Conservation (phyloP, 2,888 invertebrate genomes). For the Drosophila glabriapex region DNA sequence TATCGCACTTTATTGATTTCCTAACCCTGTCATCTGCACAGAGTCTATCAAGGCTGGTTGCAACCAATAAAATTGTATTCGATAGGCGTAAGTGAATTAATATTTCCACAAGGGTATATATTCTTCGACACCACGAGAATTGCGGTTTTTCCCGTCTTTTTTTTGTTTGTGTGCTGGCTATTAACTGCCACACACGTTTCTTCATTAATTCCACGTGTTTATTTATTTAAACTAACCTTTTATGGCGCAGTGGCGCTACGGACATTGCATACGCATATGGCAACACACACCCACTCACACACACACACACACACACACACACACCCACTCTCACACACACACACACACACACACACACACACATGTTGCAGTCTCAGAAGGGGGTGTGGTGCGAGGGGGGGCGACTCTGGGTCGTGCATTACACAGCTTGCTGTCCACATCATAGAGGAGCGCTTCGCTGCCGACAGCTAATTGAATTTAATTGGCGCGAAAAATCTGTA, state of each 20-base stretch:
- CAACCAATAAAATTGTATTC: not conserved
- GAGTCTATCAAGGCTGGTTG: not conserved
- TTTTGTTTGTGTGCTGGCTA: constrained; percentile 34
- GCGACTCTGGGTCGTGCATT: constrained; percentile 2
- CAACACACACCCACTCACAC: constrained; percentile 25
- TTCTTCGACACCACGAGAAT: constrained; percentile 4
- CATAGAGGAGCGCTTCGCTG: constrained; percentile 41
- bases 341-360: constrained; percentile 12
- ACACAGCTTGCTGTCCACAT: constrained; percentile 49
- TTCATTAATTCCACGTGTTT: constrained; percentile 77
- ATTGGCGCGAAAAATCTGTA: constrained; percentile 74
- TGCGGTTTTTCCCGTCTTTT: not conserved
- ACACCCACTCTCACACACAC: constrained; percentile 30
- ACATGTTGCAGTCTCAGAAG: constrained; percentile 9
- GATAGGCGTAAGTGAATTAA: not conserved
- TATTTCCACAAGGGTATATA: not conserved
- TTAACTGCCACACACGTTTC: constrained; percentile 70
- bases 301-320: not conserved
- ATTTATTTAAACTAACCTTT: constrained; percentile 79
- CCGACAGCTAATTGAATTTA: constrained; percentile 78
- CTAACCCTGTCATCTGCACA: not conserved
- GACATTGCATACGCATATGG: constrained; percentile 41
- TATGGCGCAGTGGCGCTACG: constrained; percentile 71
- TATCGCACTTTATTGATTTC: not conserved
- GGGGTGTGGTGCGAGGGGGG: not conserved